Evolutionary conservation across 2,888 invertebrate species (phyloP).

Genomic region (Sinodicranocentrus sp.): DNA sequence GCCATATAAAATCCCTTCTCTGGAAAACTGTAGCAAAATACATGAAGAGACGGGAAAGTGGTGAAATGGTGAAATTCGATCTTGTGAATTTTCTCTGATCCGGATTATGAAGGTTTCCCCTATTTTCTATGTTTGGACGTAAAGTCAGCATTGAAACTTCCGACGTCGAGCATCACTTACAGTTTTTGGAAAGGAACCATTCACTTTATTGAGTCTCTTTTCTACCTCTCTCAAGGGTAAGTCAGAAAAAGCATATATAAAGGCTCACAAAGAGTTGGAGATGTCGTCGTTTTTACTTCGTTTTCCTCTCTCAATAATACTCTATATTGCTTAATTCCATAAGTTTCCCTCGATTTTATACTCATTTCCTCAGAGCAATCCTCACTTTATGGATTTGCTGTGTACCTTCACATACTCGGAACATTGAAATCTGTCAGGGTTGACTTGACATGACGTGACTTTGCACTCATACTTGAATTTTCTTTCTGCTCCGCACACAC

Average conservation of each 20-base stretch:
- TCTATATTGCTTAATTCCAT: conserved; percentile 54
- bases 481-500: conserved; percentile 29
- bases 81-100: conserved; percentile 60
- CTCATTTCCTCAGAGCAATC: conserved; percentile 29
- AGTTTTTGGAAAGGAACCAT: conserved; percentile 33
- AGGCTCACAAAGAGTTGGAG: not conserved
- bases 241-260: conserved; percentile 4
- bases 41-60: conserved; percentile 30
- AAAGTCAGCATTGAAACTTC: conserved; percentile 53
- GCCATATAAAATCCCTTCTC: conserved; percentile 11
- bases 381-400: conserved; percentile 12
- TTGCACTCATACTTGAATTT: conserved; percentile 67
- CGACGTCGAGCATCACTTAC: conserved; percentile 56
- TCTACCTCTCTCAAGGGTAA: conserved; percentile 30
- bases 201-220: conserved; percentile 44
- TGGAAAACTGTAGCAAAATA: not conserved
- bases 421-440: conserved; percentile 63
- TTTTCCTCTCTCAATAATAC: conserved; percentile 3
- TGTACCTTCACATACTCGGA: conserved; percentile 34
- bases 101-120: conserved; percentile 60
- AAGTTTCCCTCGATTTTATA: conserved; percentile 23
- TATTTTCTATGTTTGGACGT: conserved; percentile 23
- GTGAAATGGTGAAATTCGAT: conserved; percentile 63
- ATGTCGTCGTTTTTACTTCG: conserved; percentile 9
- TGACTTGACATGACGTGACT: conserved; percentile 67